Base-by-base conservation (phyloP, 2,797 vertebrate genomes). In the Lepilemur septentrionalis region DNA sequence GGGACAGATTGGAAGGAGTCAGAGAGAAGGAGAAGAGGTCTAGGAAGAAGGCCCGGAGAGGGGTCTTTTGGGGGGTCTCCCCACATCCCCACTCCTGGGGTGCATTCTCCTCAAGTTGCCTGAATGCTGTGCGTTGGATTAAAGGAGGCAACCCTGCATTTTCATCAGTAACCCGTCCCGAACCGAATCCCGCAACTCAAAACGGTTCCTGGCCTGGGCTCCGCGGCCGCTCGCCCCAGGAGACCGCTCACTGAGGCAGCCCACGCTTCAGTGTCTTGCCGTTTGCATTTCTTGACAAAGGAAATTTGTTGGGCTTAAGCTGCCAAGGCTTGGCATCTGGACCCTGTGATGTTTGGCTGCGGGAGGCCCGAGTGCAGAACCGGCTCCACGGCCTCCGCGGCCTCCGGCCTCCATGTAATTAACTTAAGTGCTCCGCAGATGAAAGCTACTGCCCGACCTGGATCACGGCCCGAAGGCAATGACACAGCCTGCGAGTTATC, bases 241-340 rank as follows among this genome's bases (percentile, higher is more conserved):
- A 78, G 76, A 41, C 70, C 2, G 12, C 93, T 90, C 69, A 13
- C 95, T 89, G 79, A 97, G 95, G 98, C 80, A 92, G 97, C 65
- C 22, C 7, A 5, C 17, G 35, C 48, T n/a, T 2, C 70, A 32
- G 61, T 0, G 28, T 43, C 86, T 91, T 75, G 80, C 97, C 97
- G 97, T 97, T 98, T 97, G 96, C 87, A n/a, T 97, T 98, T 98
- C 98, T 97, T 4, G 1, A 97, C 97, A 97, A 98, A 97, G 96
- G 96, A 98, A 98, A 98, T 98, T 98, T 98, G 97, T 98, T 98
- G 96, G 96, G 93, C 92, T 98, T 97, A 97, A 98, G 98, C 94
- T 97, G 97, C 89, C 94, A 89, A 97, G 94, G 75, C 96, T 96
- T 97, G 96, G 97, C 98, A 98, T 98, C 98, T 98, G 98, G 98